Conservation (phyloP, 2,797 vertebrate genomes). For the Neoniphon sammara region DNA sequence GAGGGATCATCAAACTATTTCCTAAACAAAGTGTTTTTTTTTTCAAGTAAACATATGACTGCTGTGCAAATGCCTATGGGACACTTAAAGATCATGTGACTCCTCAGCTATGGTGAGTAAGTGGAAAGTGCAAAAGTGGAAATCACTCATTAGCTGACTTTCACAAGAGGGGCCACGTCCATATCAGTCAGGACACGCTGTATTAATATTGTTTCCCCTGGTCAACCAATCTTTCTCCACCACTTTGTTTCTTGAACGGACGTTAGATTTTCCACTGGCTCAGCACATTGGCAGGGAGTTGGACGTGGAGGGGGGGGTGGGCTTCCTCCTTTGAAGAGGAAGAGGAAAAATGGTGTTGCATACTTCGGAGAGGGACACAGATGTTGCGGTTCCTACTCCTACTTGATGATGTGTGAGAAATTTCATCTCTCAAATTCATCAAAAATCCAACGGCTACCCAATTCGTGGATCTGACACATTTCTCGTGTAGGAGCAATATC, state of each 20-base stretch:
- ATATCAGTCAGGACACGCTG: constrained; percentile 72
- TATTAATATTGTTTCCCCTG: constrained; percentile 81
- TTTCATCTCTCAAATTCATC: constrained; percentile 52
- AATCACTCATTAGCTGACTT: constrained; percentile 62
- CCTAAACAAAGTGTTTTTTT: constrained; percentile 45
- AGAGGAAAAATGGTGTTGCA: constrained; percentile 64
- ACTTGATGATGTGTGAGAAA: constrained; percentile 48
- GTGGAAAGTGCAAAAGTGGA: constrained; percentile 71
- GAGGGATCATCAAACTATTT: constrained; percentile 60
- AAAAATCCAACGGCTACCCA: constrained; percentile 25
- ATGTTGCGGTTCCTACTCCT: constrained; percentile 27
- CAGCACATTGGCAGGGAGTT: constrained; percentile 79
- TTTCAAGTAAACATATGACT: constrained; percentile 54
- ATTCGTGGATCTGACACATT: constrained; percentile 1
- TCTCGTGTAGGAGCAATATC: constrained; percentile 17
- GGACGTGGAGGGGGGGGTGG: constrained; percentile 42
- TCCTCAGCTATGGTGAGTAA: constrained; percentile 54
- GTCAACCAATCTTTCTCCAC: constrained; percentile 75
- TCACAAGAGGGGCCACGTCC: constrained; percentile 52
- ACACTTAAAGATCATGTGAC: constrained; percentile 66
- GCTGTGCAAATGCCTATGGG: constrained; percentile 56
- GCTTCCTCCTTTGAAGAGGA: constrained; percentile 77
- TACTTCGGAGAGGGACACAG: constrained; percentile 50
- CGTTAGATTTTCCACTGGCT: constrained; percentile 83
- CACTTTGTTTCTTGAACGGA: constrained; percentile 73